Percentiles rank a stretch among this genome's conserved stretches.
Conservation (phyloP, 2,888 invertebrate species). For the Spisula subtruncata region DNA sequence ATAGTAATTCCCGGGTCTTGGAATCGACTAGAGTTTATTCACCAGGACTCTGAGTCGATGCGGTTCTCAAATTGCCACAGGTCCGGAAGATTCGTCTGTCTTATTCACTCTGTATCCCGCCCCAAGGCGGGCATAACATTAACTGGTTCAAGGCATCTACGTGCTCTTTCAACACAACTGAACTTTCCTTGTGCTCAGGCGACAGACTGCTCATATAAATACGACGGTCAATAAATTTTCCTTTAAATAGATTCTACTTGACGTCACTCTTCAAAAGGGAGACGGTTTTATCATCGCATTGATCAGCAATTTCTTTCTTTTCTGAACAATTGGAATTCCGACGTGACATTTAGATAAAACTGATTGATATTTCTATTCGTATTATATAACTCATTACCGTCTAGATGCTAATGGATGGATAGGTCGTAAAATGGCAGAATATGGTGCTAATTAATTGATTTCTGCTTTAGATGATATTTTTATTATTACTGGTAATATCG, state of each 20-base stretch:
- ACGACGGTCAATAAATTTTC: not conserved
- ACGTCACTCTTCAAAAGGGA: not conserved
- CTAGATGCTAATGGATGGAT: not conserved
- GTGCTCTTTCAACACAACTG: not conserved
- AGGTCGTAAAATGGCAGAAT: not conserved
- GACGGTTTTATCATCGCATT: not conserved
- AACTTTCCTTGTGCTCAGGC: not conserved
- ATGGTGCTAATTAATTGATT: not conserved
- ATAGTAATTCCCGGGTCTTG: too few species aligned
- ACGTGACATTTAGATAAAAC: constrained; percentile 16
- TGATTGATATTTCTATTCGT: constrained; percentile 6
- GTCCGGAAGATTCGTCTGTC: too few species aligned
- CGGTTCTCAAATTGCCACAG: too few species aligned
- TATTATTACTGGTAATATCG: too few species aligned
- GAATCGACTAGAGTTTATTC: too few species aligned
- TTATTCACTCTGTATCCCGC: too few species aligned
- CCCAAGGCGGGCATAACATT: too few species aligned
- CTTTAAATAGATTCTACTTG: not conserved
- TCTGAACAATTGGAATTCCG: not conserved
- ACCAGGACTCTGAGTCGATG: too few species aligned
- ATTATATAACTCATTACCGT: not conserved
- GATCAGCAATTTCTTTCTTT: not conserved
- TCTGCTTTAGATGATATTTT: not conserved
- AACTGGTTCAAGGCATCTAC: not conserved
- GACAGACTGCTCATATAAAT: not conserved